Base-by-base conservation (phyloP, 2,113 vertebrate genomes). In the Chaetodon trifascialis region DNA sequence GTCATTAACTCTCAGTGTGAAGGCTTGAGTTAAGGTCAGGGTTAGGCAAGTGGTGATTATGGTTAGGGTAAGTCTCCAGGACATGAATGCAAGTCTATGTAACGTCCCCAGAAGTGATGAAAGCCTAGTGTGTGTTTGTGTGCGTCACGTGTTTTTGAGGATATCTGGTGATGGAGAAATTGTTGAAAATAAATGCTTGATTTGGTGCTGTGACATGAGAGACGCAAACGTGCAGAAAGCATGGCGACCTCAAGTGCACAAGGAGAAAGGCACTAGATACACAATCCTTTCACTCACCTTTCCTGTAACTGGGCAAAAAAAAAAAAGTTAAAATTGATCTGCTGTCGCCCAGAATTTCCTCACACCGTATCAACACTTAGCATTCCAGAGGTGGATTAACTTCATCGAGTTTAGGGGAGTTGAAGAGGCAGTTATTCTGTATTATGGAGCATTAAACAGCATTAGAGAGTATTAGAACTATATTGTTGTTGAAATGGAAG, bases 401-500 rank as follows among this genome's bases (percentile, higher is more conserved):
- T 9, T 79, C 52, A 47, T 60, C 49, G 38, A 67, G 46, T 38
- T 90, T 52, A 78, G 42, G 65, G 55, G 47, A 77, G 52, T 64
- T 69, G 7, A 47, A 62, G 23, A 52, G 11, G 23, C 30, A 51
- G 55, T 62, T 70, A 8, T 55, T 4, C 68, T 81, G 73, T 44
- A 63, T 84, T 65, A 64, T 42, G 66, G 34, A 67, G 83, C 49
- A 47, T 88, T 88, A 81, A 66, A 70, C 44, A 14, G 40, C 70
- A 76, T 84, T 83, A 88, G 0, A n/a, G 44, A 56, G 83, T 60
- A 71, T 87, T 72, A 84, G 44, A n/a, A 49, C 56, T 17, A 74
- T 74, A 38, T 83, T 88, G 34, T 76, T 73, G 71, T 69, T 82
- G 77, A 80, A 73, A 73, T n/a, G 14, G 36, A 46, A 56, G 34